Base-by-base conservation (phyloP, 92 coral and sea anemone genomes). In the Actinernus sp. region DNA sequence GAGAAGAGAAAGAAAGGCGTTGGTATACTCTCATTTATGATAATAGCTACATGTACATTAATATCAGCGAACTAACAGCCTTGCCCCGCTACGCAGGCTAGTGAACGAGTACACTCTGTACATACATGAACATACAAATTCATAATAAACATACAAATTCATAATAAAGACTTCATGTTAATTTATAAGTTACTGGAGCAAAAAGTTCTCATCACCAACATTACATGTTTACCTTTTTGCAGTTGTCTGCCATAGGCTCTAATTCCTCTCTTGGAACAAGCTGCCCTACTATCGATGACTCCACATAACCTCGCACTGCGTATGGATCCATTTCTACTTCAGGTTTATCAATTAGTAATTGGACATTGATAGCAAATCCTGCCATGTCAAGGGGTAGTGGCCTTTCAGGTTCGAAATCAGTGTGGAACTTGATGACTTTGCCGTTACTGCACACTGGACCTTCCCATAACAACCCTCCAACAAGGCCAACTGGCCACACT, bases 341-440 rank as follows among this genome's bases (percentile, higher is more conserved):
- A 21, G 97, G 97, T 49, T 84, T 91, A 45, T 91, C 88, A 9
- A 83, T 50, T 9, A 94, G 13, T 25, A 94, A 63, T 49, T 84
- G 67, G 6, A 79, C 86, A 60, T 91, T 94, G 18, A 94, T 81
- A 17, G 98, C 98, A 68, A 94, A 94, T 10, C 95, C 98, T 11
- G 98, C 97, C 98, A 94, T 94, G 56, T 94, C 98, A 10, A 94
- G n/a, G 19, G 98, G 98, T 37, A 94, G 78, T 4, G 96, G 95
- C 53, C 98, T 71, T 3, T 73, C 74, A 1, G 91, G 91, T 11
- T 68, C 66, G 93, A 93, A 94, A 11, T 65, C 73, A 2, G 96
- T 77, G 58, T 88, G 88, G 69, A 94, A 94, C 37, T 64, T 55
- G 23, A 94, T 52, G 0, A 94, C 92, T 47, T 86, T 78, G 6